Evolutionary conservation across 2,888 invertebrate genomes (phyloP).

Genomic region (Pachymerium ferrugineum): DNA sequence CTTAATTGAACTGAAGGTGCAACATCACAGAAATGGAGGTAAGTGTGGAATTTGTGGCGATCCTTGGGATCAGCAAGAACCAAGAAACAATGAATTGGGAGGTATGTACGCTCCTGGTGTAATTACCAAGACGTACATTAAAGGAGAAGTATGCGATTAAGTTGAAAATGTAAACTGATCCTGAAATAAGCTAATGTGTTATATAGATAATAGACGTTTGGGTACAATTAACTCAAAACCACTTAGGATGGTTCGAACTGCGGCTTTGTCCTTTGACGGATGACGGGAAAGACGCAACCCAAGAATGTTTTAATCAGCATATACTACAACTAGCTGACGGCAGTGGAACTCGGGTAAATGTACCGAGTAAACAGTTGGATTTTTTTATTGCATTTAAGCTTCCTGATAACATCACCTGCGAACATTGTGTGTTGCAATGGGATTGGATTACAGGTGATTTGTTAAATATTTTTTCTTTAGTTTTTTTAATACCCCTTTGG

Average conservation of each 20-base stretch:
- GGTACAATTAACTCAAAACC: conserved; percentile 23
- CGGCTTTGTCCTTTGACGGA: conserved; percentile 49
- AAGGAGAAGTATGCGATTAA: conserved; percentile 63
- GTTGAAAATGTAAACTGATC: too few species aligned
- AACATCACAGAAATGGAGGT: conserved; percentile 70
- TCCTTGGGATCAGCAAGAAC: conserved; percentile 65
- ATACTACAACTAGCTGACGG: conserved; percentile 43
- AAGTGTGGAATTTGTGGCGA: conserved; percentile 85
- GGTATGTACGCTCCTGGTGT: conserved; percentile 81
- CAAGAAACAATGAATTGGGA: conserved; percentile 83
- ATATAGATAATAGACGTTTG: conserved; percentile 2
- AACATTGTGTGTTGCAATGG: conserved; percentile 56
- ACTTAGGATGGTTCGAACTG: conserved; percentile 51
- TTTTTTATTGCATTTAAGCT: conserved; percentile 42
- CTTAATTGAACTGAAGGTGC: conserved; percentile 49
- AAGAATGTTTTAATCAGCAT: conserved; percentile 52
- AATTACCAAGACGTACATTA: conserved; percentile 70
- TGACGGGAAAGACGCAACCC: conserved; percentile 47
- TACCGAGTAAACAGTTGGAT: neutral
- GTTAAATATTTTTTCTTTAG: neutral
- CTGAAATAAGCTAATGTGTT: too few species aligned
- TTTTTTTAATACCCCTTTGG: too few species aligned
- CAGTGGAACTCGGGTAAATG: neutral
- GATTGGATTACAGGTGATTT: conserved; percentile 51
- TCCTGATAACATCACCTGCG: conserved; percentile 51